Evolutionary conservation across 1,140 invertebrate genomes (phyloP), one percentile per base, ranked within the genome.

Genomic region (Diprion similis): DNA sequence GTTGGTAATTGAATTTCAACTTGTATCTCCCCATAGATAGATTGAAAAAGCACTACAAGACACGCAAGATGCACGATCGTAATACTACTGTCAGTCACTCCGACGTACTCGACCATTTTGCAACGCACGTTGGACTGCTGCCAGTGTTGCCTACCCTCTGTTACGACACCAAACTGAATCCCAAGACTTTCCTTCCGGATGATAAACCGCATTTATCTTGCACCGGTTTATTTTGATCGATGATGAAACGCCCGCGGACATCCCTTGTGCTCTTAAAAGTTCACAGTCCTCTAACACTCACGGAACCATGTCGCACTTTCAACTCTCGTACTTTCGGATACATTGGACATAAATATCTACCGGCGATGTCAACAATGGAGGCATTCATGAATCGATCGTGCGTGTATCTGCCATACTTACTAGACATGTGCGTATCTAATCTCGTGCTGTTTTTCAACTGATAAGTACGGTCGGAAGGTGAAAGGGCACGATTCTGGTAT

Each of bases 231-330:
- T 59, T 59, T 59, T 59, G 51, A 59, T 59, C 51, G n/a, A 59
- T 8, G 9, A 59, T 59, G 11, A 15, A 59, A 59, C 51, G 51
- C 51, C 51, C n/a, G 24, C 24, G 24, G 51, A 59, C 51, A 6
- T 59, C 51, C 51, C 51, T 59, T 59, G 51, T 59, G n/a, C 51
- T 59, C 9, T 59, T 59, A 59, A 59, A 59, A 59, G 51, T 59
- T 59, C n/a, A 4, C 51, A 9, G 9, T 59, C 51, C 6, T 37
- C 24, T 37, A 37, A 1, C 24, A 37, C 51, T 59, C 51, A 8
- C 51, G 11, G 6, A 13, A 59, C 51, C 11, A 59, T 59, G 51
- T 59, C 3, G 7, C 11, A 17, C 51, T 59, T 59, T 59, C 51
- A 59, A 59, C 51, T 59, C 51, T 15, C 9, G 51, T 59, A 59